phyloP scores from a whole-genome alignment of 2,113 vertebrate genomes.

The Suricata suricatta region DNA sequence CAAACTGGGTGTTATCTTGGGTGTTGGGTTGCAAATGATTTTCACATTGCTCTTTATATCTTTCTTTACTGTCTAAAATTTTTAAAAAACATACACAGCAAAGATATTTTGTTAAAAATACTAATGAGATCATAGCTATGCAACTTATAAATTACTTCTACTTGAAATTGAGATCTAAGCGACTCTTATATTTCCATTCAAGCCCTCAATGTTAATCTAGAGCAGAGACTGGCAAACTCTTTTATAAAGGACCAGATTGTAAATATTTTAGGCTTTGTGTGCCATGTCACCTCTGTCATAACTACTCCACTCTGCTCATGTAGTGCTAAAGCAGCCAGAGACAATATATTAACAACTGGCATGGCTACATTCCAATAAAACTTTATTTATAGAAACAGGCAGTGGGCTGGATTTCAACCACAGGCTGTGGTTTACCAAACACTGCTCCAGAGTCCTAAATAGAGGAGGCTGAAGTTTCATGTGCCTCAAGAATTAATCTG shows the following conservation, averaged over 20 bases:
- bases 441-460: background rate
- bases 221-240: background rate
- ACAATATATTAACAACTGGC: background rate
- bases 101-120: constrained; percentile 37
- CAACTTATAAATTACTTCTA: constrained; percentile 6
- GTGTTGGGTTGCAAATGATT: background rate
- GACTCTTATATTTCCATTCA: constrained; percentile 19
- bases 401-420: background rate
- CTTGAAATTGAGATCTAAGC: background rate
- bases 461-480: background rate
- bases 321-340: background rate
- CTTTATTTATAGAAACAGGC: constrained; percentile 35
- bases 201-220: constrained; percentile 6
- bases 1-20: background rate
- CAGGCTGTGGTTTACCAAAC: background rate
- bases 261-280: constrained; percentile 1
- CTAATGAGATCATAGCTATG: background rate
- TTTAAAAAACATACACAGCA: background rate
- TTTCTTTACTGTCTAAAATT: constrained; percentile 8
- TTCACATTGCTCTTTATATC: background rate
- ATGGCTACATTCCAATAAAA: background rate
- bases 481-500: constrained; percentile 24
- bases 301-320: background rate
- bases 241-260: background rate
- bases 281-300: background rate